Evolutionary conservation across 2,113 vertebrate species (phyloP), one percentile per base, ranked within the genome.

Genomic region (Willisornis vidua): DNA sequence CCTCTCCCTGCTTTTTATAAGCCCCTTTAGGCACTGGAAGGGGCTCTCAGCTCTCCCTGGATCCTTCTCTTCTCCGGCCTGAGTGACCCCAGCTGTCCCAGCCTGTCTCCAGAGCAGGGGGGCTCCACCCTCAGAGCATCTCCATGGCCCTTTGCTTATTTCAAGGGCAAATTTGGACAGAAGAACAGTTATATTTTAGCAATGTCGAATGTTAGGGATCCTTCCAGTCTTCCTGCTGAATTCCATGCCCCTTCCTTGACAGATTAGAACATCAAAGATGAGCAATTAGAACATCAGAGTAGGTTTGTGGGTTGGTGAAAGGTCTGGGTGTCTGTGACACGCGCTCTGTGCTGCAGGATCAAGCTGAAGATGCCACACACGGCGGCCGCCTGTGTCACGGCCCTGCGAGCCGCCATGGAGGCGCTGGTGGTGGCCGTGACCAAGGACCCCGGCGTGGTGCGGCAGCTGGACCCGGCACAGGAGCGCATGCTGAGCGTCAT

Each of bases 341-440:
- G 1, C 3, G 58, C 59, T 76, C 23, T 77, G 35, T 87, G 33
- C 66, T 29, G 49, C 90, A 98, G 99, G 99, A 99, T 99, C 96
- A 99, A 98, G 88, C 96, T 99, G 63, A 97, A 85, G 88, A 97
- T 99, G 48, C 90, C 98, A 3, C 99, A 99, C 54, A 58, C 87
- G 3, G 97, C 96, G 19, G 99, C 98, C 2, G 99, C 98, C 14
- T 98, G 97, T 33, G 89, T 99, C 52, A 97, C 97, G 1, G 98
- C 98, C 14, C 96, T 99, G 71, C 97, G 99, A 33, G 99, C 99
- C 3, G 98, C 98, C 1, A 90, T 99, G 97, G 99, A 99, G 96
- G 99, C 98, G 10, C 97, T 99, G 23, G 98, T 99, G 59, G 99
- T 99, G 73, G 98, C 99, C 33, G 99, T 99, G 39, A 98, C 98